phyloP scores from a whole-genome alignment of 2,888 invertebrate species.

The Drosophila villosipedis region DNA sequence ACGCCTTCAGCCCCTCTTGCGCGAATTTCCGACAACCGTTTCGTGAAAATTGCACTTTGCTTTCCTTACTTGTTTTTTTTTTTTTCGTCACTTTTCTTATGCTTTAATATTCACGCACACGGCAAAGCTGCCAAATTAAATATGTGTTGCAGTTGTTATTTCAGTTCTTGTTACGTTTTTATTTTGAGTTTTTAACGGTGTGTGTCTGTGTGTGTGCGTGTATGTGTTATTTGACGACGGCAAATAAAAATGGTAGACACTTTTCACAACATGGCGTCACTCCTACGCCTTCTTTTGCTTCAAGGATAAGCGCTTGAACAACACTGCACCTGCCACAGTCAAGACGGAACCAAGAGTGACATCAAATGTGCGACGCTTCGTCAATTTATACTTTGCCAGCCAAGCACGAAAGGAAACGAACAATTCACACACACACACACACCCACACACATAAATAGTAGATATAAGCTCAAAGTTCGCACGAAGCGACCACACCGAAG shows the following conservation, averaged over 20 bases:
- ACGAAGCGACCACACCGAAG: background rate
- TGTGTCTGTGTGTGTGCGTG: conserved; percentile 7
- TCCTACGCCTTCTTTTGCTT: conserved; percentile 62
- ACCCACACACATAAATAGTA: background rate
- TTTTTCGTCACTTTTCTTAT: background rate
- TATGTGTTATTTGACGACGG: conserved; percentile 25
- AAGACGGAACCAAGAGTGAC: conserved; percentile 72
- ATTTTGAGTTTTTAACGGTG: conserved; percentile 1
- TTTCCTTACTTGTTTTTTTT: background rate
- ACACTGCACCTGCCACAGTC: conserved; percentile 54
- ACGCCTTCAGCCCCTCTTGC: conserved; percentile 15
- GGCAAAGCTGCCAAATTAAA: conserved; percentile 9
- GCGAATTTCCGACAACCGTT: conserved; percentile 5
- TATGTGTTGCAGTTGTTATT: conserved; percentile 37
- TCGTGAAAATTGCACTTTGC: conserved; percentile 41
- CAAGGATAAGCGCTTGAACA: conserved; percentile 38
- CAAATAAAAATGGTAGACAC: conserved; percentile 68
- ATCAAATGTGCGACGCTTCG: conserved; percentile 49
- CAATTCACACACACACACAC: background rate
- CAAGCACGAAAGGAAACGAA: conserved; percentile 31
- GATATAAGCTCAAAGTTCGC: conserved; percentile 14
- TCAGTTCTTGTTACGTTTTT: conserved; percentile 26
- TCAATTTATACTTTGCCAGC: conserved; percentile 57
- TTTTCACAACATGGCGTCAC: conserved; percentile 79
- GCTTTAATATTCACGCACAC: conserved; percentile 7